A percentile compares a stretch with the other conserved stretches of the same genome.
phyloP scores from a whole-genome alignment of 2,797 vertebrate genomes.

The Poecilia picta region DNA sequence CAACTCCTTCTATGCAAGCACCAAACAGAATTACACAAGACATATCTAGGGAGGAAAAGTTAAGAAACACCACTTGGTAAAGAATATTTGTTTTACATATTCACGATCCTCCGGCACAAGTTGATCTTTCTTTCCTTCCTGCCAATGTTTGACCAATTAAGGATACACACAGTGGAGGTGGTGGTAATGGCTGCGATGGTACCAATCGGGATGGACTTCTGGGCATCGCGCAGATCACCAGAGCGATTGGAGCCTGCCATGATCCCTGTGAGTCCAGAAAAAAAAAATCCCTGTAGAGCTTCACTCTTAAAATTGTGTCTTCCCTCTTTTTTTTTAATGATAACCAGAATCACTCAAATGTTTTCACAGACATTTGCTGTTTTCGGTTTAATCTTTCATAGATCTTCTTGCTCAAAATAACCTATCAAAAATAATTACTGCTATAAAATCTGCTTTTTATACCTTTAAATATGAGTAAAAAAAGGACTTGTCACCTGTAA shows the following conservation, averaged over 20 bases:
- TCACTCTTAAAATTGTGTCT: not conserved
- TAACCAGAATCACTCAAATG: not conserved
- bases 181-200: conserved; percentile 97
- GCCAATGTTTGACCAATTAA: conserved; percentile 46
- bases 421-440: not conserved
- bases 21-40: conserved; percentile 90
- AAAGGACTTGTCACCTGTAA: conserved; percentile 85
- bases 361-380: not conserved
- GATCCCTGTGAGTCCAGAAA: conserved; percentile 84
- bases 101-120: no score
- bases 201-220: conserved; percentile 96
- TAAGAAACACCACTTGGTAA: conserved; percentile 42
- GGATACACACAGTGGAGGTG: conserved; percentile 98
- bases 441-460: not conserved
- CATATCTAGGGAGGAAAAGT: conserved; percentile 82
- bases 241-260: conserved; percentile 99
- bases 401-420: not conserved
- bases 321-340: not conserved
- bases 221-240: conserved; percentile 93
- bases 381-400: not conserved
- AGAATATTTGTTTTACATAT: not conserved
- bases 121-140: not conserved
- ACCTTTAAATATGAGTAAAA: not conserved
- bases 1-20: conserved; percentile 94
- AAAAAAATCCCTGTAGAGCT: not conserved